phyloP scores from a whole-genome alignment of 37 sponge, comb jelly and placozoan species.

The Ianthella basta region DNA sequence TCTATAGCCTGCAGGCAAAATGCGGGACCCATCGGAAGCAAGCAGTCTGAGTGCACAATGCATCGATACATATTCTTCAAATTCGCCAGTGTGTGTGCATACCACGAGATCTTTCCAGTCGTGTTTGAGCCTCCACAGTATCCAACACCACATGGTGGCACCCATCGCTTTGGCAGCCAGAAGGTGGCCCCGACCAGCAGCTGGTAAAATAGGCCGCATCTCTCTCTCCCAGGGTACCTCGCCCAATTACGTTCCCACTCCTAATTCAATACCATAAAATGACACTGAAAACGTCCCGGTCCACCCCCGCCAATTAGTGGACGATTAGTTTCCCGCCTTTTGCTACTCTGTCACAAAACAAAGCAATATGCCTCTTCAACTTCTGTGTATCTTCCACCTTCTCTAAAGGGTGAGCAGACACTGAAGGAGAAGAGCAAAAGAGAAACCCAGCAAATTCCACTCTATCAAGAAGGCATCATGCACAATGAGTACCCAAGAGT shows the following conservation, averaged over 20 bases:
- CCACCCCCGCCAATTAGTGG: neutral
- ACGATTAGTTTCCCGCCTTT: slow-evolving; percentile 71
- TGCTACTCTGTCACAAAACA: slow-evolving; percentile 80
- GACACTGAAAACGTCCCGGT: neutral
- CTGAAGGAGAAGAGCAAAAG: slow-evolving; percentile 29
- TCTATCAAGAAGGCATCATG: neutral
- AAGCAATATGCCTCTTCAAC: slow-evolving; percentile 91
- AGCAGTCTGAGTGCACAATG: too few species aligned
- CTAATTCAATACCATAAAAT: neutral
- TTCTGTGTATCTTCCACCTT: slow-evolving; percentile 73
- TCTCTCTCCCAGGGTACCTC: neutral
- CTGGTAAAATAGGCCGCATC: slow-evolving; percentile 49
- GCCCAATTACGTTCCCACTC: neutral
- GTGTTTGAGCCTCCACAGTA: slow-evolving; percentile 90
- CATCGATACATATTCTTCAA: too few species aligned
- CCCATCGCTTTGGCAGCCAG: slow-evolving; percentile 73
- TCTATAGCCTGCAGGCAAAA: too few species aligned
- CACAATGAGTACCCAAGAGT: neutral
- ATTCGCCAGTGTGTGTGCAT: too few species aligned
- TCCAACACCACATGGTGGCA: slow-evolving; percentile 89
- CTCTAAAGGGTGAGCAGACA: slow-evolving; percentile 40
- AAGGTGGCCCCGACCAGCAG: slow-evolving; percentile 43
- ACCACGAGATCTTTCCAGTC: slow-evolving; percentile 90
- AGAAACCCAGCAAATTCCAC: neutral
- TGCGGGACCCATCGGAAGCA: too few species aligned